Base-by-base conservation (phyloP, 2,888 invertebrate species). In the Cyrtodaria siliqua region DNA sequence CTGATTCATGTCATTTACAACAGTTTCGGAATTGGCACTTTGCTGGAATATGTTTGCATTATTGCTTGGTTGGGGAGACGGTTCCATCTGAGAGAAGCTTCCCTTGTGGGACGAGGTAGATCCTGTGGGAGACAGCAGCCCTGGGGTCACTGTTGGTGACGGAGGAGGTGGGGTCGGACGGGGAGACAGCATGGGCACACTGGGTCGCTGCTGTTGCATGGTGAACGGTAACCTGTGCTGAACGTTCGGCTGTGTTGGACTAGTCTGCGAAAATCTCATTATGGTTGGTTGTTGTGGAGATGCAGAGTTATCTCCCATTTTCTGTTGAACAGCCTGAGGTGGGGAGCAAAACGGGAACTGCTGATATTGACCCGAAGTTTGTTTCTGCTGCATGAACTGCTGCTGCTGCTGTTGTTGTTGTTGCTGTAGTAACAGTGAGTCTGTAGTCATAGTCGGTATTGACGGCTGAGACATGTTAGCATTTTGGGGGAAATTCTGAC, bases 71-170 rank as follows among this genome's bases (percentile, higher is more conserved):
- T 47, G 67, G 61, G 50, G 80, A 47, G 62, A 73, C 29, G 60
- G 66, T 60, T 62, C 72, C 62, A 66, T 62, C 49, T 64, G 71
- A 52, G 29, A 60, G 63, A 55, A 75, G 61, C 63, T 71, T 67
- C 60, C 82, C 69, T 49, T 86, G 86, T 26, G 89, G 75, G 71
- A 88, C 81, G 59, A 89, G 83, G 77, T 86, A 87, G 71, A 88
- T 82, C 79, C 73, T 16, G 73, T 77, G 2, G 80, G 80, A n/a
- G 80, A 80, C 23, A 80, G 70, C 75, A 80, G 62, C 24, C 80
- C 73, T 9, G 70, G 70, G n/a, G 74, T 59, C 16, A 71, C 62
- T 1, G 74, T 64, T 44, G 85, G 87, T 14, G 84, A 79, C 6
- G 79, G 61, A 14, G 85, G 85, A 40, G 87, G 83, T 42, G 88